These are phyloP conservation scores for Phalacrocorax brasilianus DNA, from an alignment of 2,113 vertebrate genomes.

Conservation along the genomic window DNA sequence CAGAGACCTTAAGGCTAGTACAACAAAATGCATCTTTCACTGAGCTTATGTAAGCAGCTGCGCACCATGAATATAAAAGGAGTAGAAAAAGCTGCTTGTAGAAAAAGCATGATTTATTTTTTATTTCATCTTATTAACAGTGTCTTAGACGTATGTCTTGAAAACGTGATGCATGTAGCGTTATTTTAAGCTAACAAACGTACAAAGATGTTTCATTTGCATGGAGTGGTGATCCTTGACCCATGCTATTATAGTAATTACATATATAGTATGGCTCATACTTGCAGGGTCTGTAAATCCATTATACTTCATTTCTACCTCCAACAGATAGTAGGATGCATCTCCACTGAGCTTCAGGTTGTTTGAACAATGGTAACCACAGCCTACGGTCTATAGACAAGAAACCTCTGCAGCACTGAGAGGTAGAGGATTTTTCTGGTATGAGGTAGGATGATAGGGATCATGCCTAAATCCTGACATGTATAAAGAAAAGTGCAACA, in stretches of 20 bases:
- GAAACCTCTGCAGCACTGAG: not conserved
- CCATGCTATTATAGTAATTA: too few species aligned
- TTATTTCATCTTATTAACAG: not conserved
- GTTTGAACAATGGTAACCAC: not conserved
- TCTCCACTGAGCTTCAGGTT: accelerated
- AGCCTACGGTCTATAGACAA: not conserved
- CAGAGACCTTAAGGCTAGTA: not conserved
- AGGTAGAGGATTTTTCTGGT: not conserved
- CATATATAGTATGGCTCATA: too few species aligned
- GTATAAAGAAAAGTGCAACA: not conserved
- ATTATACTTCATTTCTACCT: not conserved
- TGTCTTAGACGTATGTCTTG: not conserved
- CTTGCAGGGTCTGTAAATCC: not conserved
- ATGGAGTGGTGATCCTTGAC: not conserved
- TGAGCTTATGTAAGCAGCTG: not conserved
- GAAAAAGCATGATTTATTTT: not conserved
- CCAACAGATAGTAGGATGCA: not conserved
- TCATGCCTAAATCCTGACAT: not conserved
- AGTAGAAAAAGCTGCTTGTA: not conserved
- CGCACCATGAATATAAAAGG: not conserved
- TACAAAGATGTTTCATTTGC: not conserved
- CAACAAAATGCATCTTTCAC: not conserved
- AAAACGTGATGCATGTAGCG: accelerated
- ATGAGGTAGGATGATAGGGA: not conserved
- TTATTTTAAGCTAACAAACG: not conserved